A percentile compares a stretch with the other conserved stretches of the same genome.
These are phyloP conservation scores for Encarsia formosa DNA, from an alignment of 2,888 invertebrate species.

Conservation along the genomic window DNA sequence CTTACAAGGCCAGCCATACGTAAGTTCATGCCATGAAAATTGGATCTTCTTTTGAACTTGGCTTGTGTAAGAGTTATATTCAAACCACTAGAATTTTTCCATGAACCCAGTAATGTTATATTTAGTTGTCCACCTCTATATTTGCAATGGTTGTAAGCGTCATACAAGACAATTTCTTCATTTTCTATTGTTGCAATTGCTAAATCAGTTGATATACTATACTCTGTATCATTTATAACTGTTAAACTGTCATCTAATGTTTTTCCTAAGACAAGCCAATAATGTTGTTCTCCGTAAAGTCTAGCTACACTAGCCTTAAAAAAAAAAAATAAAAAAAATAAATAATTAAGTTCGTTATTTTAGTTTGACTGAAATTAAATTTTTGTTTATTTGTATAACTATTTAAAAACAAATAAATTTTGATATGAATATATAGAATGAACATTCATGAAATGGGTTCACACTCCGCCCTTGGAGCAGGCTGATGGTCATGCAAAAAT, in stretches of 20 bases:
- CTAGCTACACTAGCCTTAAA: constrained; percentile 6
- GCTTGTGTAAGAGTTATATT: constrained; percentile 31
- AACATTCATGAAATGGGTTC: too few relatives aligned
- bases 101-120: constrained; percentile 35
- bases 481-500: too few relatives aligned
- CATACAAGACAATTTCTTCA: constrained; percentile 32
- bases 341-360: too few relatives aligned
- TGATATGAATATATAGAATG: too few relatives aligned
- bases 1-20: constrained; percentile 37
- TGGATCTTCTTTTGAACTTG: constrained; percentile 34
- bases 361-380: too few relatives aligned
- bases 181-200: constrained; percentile 29
- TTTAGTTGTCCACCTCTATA: constrained; percentile 37
- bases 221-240: constrained; percentile 35
- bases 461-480: too few relatives aligned
- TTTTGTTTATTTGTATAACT: too few relatives aligned
- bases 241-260: constrained; percentile 27
- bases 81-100: constrained; percentile 31
- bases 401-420: too few relatives aligned
- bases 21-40: constrained; percentile 39
- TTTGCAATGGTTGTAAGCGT: constrained; percentile 39
- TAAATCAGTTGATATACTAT: constrained; percentile 37
- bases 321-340: too few relatives aligned
- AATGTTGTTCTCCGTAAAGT: constrained; percentile 36
- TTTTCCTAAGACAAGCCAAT: constrained; percentile 38